Evolutionary conservation across 1,140 invertebrate species (phyloP).

Genomic region (Drosophila tristis): DNA sequence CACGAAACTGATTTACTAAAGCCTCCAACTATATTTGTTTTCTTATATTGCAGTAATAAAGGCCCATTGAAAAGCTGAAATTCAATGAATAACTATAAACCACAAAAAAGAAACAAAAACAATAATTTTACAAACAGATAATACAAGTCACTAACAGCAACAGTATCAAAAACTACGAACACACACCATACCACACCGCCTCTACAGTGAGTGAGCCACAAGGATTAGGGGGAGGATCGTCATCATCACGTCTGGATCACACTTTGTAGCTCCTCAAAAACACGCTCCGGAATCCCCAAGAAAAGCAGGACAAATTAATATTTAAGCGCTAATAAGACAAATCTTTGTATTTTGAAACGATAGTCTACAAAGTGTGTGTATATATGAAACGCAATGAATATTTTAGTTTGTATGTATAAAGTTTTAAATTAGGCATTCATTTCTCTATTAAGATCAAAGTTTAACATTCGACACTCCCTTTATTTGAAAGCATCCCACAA

Average conservation of each 20-base stretch:
- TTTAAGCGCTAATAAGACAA: constrained; percentile 70
- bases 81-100: constrained; percentile 80
- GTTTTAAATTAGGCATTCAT: constrained; percentile 65
- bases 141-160: constrained; percentile 48
- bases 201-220: constrained; percentile 20
- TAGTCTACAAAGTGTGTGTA: constrained; percentile 62
- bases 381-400: constrained; percentile 74
- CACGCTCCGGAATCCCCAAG: neutral
- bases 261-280: no score
- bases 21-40: constrained; percentile 4
- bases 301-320: constrained; percentile 58
- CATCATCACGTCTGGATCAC: constrained; percentile 1
- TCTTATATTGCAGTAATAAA: constrained; percentile 79
- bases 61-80: constrained; percentile 84
- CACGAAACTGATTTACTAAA: neutral
- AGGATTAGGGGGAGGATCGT: constrained; percentile 21
- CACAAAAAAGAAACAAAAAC: constrained; percentile 72
- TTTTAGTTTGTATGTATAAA: constrained; percentile 78
- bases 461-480: constrained; percentile 15
- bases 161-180: constrained; percentile 35
- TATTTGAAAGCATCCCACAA: neutral
- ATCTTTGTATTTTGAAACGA: constrained; percentile 64
- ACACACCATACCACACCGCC: constrained; percentile 35
- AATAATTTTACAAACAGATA: constrained; percentile 76
- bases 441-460: constrained; percentile 42